Evolutionary conservation across 2,888 invertebrate species (phyloP), one percentile per base, ranked within the genome.

Genomic region (Drosophila kokeensis): DNA sequence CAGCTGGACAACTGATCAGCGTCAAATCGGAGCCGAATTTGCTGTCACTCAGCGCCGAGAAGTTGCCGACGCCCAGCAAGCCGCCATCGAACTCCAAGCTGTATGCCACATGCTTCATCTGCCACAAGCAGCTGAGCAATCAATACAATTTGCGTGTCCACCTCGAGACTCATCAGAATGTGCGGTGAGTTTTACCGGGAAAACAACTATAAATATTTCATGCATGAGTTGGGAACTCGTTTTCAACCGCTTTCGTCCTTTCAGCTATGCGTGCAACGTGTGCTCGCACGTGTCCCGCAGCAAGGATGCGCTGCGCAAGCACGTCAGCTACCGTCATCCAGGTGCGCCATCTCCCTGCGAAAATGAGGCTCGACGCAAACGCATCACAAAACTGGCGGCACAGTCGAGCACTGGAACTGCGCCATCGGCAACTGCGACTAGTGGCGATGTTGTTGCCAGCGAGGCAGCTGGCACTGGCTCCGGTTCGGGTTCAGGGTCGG

Each of bases 131-230:
- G 68, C 94, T 98, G 57, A 97, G 97, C 92, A 98, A 98, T 93
- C 97, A 97, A 92, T 98, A 98, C 94, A 98, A 98, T 92, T 93
- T 98, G 84, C 95, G 97, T 70, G 97, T 98, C 71, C 98, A 98
- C 90, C 96, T 98, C 95, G 98, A 98, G 91, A 97, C 97, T 27
- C 98, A 98, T 93, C 96, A 97, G 90, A 97, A 97, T 79, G 96
- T 97, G 57, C 95, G 93, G 93, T 93, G 53, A 82, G 90, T 81
- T 30, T 7, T 18, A 5, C 1, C 4, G n/a, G 8, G n/a, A 15
- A 57, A 29, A 15, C 21, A 40, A 15, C 3, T 8, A 45, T 7
- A 29, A 40, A 40, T 40, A 40, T 36, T 27, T 38, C 8, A 38
- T 13, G 11, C 24, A 2, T 15, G 24, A 15, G 45, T 15, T 45